Evolutionary conservation across 1,140 invertebrate species (phyloP).

Genomic region (Zophobas atratus): DNA sequence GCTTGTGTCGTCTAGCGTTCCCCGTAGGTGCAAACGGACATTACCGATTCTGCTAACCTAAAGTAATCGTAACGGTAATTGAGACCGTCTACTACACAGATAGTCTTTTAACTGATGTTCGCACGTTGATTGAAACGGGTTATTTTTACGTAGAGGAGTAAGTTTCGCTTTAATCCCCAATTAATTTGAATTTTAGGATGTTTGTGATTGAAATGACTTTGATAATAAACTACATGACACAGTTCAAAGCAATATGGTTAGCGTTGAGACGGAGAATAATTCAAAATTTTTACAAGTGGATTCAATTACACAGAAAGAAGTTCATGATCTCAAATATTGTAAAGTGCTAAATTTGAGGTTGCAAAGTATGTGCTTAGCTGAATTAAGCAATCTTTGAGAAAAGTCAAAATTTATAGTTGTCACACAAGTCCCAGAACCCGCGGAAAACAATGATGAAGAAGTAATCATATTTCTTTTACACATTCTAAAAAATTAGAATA

Average conservation of each 20-base stretch:
- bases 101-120: too few relatives aligned
- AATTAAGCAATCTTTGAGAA: not conserved
- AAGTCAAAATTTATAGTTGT: not conserved
- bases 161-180: not conserved
- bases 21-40: too few relatives aligned
- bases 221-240: not conserved
- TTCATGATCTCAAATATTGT: not conserved
- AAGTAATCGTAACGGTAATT: too few relatives aligned
- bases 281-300: constrained; percentile 9
- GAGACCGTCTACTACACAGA: too few relatives aligned
- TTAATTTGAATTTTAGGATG: not conserved
- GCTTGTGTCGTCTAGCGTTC: too few relatives aligned
- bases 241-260: not conserved
- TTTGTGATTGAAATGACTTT: not conserved
- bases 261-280: not conserved
- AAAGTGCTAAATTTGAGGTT: not conserved
- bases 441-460: not conserved
- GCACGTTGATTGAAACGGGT: too few relatives aligned
- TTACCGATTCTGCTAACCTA: too few relatives aligned
- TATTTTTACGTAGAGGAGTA: not conserved
- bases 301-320: not conserved
- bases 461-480: not conserved
- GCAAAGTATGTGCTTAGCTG: not conserved
- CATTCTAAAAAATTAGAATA: not conserved
- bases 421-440: not conserved